Evolutionary conservation across 2,888 invertebrate species (phyloP), one percentile per base, ranked within the genome.

Genomic region (Agapostemon virescens): DNA sequence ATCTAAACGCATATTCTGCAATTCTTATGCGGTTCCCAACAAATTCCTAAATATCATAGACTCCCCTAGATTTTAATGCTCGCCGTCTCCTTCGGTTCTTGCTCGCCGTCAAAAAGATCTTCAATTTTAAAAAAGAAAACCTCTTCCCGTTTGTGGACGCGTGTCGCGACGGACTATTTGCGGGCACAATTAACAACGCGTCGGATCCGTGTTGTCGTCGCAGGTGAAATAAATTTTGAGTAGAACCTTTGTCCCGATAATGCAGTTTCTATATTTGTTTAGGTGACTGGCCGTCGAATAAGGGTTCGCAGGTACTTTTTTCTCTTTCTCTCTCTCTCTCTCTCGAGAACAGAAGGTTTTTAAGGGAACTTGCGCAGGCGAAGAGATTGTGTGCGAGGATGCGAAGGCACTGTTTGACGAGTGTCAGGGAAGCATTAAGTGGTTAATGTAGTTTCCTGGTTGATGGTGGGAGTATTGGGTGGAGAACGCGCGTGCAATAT

Each of bases 221-320:
- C 75, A 75, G 69, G 58, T 64, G 78, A 69, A 58, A 75, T 69
- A 66, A 45, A 55, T 74, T 78, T 74, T 11, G 11, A 11, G 55
- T 69, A 17, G 63, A 55, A 4, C 45, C 49, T 26, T 26, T n/a
- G 68, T 49, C 7, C 36, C 61, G 77, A 73, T 77, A 73, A 73
- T 73, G 73, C 30, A 23, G 58, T 6, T 55, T 17, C 23, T 13
- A 45, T 73, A 67, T 77, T 77, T 77, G 77, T 66, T 76, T 76
- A 72, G 73, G 76, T 3, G 26, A 5, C 26, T 30, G 2, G 61
- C 4, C 58, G 58, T 17, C 26, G 17, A 7, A 58, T 30, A 26
- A 49, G 61, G 52, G 23, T 6, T 55, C 52, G 9, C 52, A n/a
- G 61, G 33, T 11, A n/a, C 11, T 15, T 30, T 61, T 33, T 17